Conservation (phyloP, 30 jellyfish, hydroid and myxozoan genomes). For the Mastigias papua region DNA sequence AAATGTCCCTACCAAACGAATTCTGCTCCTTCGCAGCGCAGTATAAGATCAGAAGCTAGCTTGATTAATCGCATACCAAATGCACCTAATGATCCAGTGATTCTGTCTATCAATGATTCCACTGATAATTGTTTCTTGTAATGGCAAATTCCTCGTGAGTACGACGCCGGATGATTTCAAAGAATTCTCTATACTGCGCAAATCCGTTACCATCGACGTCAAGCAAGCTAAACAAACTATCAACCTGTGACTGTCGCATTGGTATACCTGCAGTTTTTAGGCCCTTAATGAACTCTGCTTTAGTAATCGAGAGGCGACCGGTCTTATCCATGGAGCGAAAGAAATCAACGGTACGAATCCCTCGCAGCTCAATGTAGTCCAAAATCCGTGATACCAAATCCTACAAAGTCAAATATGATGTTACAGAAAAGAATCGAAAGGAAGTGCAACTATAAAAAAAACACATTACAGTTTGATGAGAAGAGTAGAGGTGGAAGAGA, state of each 20-base stretch:
- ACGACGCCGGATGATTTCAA: conserved; percentile 42
- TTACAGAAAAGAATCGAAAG: not conserved
- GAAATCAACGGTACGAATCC: conserved; percentile 72
- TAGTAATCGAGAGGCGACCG: conserved; percentile 41
- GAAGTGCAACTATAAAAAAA: not conserved
- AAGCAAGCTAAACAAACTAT: conserved; percentile 55
- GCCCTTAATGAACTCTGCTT: conserved; percentile 54
- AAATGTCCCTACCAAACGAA: no score
- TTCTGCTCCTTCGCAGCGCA: no score
- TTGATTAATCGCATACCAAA: no score
- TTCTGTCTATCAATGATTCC: conserved; percentile 44
- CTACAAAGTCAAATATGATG: conserved; percentile 11
- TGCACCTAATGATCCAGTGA: not conserved
- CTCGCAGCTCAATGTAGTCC: conserved; percentile 76
- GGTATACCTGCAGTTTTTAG: conserved; percentile 68
- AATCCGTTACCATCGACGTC: conserved; percentile 64
- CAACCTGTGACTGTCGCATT: conserved; percentile 62
- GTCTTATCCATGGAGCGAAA: conserved; percentile 66
- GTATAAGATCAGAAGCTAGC: no score
- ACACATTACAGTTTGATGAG: not conserved
- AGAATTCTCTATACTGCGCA: conserved; percentile 65
- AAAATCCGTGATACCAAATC: conserved; percentile 69
- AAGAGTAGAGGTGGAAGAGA: no score
- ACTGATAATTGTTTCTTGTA: conserved; percentile 50
- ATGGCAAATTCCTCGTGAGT: conserved; percentile 65